Base-by-base conservation (phyloP, 2,888 invertebrate genomes). In the Abrostola tripartita region DNA sequence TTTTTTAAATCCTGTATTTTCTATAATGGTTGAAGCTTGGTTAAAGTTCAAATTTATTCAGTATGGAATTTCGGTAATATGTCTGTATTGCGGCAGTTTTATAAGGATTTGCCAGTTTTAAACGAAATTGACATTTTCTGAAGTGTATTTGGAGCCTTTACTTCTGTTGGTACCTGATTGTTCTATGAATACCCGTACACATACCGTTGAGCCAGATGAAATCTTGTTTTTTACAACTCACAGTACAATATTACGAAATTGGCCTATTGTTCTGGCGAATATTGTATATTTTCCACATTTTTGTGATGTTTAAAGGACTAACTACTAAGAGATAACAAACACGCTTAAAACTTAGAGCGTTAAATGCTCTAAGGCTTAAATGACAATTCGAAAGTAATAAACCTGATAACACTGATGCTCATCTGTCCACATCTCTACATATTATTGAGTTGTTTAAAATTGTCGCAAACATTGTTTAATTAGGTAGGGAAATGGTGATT, bases 111-210 rank as follows among this genome's bases (percentile, higher is more conserved):
- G 14, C 1, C 24, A 7, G 8, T 14, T 12, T 47, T 14, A 47
- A 8, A n/a, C 5, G 1, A 6, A 44, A 14, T 47, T 24, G 10
- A 9, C 24, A 24, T 8, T 5, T 56, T 49, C 38, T 56, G n/a
- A 35, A 11, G 38, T 9, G 49, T 35, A 35, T 49, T 55, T 47
- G 14, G 14, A 44, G 50, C 50, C 47, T 73, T 60, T 73, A 61
- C 77, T 77, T 77, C 74, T 49, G 44, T 60, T 54, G 57, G 71
- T 76, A 76, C 71, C 77, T 72, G 77, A 73, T 58, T 65, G 47
- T 60, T 57, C 47, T 8, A 14, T 44, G 14, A 24, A 14, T 24
- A 47, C 24, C 24, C 9, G 44, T 14, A 7, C 44, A 24, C 2
- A 14, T 24, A 24, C 24, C 14, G 44, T 24, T 9, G 24, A 47